Evolutionary conservation across 2,113 vertebrate genomes (phyloP).

Genomic region (Sakesphorus luctuosus): DNA sequence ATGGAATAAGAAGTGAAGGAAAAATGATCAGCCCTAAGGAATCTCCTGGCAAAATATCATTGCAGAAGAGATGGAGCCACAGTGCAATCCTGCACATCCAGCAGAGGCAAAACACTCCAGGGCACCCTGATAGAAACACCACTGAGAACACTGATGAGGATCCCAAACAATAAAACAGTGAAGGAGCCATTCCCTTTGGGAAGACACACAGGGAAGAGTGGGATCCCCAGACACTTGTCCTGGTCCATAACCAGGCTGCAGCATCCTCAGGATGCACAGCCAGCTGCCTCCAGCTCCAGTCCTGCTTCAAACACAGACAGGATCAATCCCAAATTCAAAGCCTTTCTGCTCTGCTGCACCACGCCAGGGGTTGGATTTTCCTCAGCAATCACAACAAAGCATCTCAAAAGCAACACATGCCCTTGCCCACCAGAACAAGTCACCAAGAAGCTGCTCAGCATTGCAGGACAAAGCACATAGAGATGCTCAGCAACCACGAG

Average conservation of each 20-base stretch:
- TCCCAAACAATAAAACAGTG: background rate
- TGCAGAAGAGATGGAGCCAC: background rate
- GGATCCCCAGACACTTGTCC: no score
- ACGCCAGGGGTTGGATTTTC: background rate
- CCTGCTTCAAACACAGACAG: background rate
- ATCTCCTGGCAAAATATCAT: background rate
- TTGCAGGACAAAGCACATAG: background rate
- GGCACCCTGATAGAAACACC: background rate
- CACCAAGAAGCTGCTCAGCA: background rate
- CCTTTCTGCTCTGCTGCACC: background rate
- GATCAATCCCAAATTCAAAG: rapidly evolving
- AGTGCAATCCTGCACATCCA: background rate
- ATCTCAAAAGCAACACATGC: background rate
- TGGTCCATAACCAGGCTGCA: background rate
- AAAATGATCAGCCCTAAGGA: background rate
- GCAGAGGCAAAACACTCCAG: no score
- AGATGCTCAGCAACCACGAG: background rate
- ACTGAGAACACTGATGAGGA: background rate
- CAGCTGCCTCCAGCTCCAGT: background rate
- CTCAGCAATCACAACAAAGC: background rate
- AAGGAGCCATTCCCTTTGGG: background rate
- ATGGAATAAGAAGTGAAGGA: background rate
- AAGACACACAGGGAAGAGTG: background rate
- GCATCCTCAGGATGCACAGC: background rate
- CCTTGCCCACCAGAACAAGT: background rate